These are phyloP conservation scores for Amphipyra berbera DNA, from an alignment of 2,888 invertebrate species.

Conservation along the genomic window DNA sequence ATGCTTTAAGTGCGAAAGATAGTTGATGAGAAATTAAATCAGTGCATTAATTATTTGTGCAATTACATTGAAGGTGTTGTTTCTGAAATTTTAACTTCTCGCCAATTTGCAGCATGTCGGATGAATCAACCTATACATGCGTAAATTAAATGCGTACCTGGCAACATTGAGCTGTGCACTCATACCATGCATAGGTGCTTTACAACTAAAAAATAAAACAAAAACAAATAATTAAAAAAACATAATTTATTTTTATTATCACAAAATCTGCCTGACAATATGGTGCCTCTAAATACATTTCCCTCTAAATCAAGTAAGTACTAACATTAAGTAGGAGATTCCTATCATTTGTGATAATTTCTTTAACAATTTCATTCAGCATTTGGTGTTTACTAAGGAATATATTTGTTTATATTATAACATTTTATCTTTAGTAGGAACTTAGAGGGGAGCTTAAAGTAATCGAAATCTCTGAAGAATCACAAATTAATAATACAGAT, in stretches of 20 bases:
- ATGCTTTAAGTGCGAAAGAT: conserved; percentile 39
- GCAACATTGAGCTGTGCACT: conserved; percentile 69
- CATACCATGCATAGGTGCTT: conserved; percentile 79
- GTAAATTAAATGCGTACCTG: conserved; percentile 63
- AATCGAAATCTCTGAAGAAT: conserved; percentile 75
- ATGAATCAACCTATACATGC: conserved; percentile 53
- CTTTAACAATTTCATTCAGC: conserved; percentile 56
- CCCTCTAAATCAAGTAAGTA: conserved; percentile 88
- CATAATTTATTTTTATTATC: conserved; percentile 86
- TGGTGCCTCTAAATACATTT: conserved; percentile 76
- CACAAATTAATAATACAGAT: conserved; percentile 73
- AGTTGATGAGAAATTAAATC: conserved; percentile 7
- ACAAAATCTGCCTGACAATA: conserved; percentile 72
- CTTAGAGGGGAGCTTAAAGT: conserved; percentile 75
- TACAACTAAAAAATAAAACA: conserved; percentile 82
- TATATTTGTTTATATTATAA: conserved; percentile 49
- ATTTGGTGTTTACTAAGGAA: conserved; percentile 57
- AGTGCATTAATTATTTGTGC: background rate
- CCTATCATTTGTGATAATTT: conserved; percentile 63
- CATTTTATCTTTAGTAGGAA: conserved; percentile 73
- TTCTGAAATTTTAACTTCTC: conserved; percentile 3
- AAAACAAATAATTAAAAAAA: conserved; percentile 81
- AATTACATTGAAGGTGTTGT: background rate
- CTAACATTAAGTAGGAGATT: conserved; percentile 88
- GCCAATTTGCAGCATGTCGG: conserved; percentile 34